Percentiles rank a stretch among this genome's conserved stretches.
Evolutionary conservation across 1,140 invertebrate species (phyloP).

Genomic region (Mycetomoellerius zeteki): DNA sequence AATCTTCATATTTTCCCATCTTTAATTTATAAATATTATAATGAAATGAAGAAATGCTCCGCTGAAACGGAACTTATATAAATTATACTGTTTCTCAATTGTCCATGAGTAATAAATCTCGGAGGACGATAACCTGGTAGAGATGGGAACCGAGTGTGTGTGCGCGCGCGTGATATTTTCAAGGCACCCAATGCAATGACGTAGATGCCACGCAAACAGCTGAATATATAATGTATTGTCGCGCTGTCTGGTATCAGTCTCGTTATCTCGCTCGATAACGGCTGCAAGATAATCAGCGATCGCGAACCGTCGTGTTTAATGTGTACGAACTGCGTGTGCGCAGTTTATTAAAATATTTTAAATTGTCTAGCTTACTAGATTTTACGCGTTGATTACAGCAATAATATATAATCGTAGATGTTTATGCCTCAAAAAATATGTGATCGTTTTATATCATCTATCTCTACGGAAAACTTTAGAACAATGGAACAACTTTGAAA

Average conservation of each 20-base stretch:
- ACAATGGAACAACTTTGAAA: neutral
- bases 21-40: neutral
- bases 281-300: too few relatives aligned
- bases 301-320: neutral
- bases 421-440: neutral
- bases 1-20: neutral
- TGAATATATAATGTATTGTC: slow-evolving; percentile 41
- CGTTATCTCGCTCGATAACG: too few relatives aligned
- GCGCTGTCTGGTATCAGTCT: too few relatives aligned
- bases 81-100: neutral
- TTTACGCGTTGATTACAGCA: neutral
- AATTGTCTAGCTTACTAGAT: neutral
- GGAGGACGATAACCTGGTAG: slow-evolving; percentile 5
- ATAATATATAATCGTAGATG: neutral
- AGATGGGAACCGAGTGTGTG: neutral
- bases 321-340: neutral
- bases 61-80: neutral
- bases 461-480: neutral
- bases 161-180: slow-evolving; percentile 12
- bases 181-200: slow-evolving; percentile 21
- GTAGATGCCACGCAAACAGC: slow-evolving; percentile 35
- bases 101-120: slow-evolving; percentile 34
- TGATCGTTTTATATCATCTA: neutral
- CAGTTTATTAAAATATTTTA: slow-evolving; percentile 9
- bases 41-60: neutral